Evolutionary conservation across 1,140 invertebrate genomes (phyloP).

Genomic region (Neotoxoptera formosana): DNA sequence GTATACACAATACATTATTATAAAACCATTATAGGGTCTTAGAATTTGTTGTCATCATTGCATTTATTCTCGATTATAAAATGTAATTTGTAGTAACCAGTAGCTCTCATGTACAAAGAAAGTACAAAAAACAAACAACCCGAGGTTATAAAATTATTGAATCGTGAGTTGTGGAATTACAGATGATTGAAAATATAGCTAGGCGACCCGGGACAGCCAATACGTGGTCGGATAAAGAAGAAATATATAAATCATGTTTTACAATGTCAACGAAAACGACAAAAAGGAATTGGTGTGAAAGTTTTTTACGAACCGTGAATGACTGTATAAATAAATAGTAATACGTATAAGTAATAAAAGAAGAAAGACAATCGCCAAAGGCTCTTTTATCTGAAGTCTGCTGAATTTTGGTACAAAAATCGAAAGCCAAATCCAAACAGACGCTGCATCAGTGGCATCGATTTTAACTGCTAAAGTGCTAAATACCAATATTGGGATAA

Average conservation of each 20-base stretch:
- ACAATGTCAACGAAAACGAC: neutral
- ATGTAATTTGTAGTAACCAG: neutral
- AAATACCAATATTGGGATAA: neutral
- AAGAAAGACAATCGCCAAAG: neutral
- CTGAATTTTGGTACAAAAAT: neutral
- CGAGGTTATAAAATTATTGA: slow-evolving; percentile 5
- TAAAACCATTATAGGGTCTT: neutral
- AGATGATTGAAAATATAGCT: neutral
- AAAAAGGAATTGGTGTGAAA: neutral
- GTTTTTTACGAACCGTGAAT: neutral
- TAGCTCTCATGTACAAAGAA: neutral
- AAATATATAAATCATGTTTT: slow-evolving; percentile 5
- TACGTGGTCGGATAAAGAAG: neutral
- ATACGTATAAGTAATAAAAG: neutral
- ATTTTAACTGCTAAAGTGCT: neutral
- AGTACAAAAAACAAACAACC: neutral
- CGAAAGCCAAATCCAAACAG: neutral
- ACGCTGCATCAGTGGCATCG: neutral
- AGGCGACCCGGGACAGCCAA: neutral
- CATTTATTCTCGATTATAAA: neutral
- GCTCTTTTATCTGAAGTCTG: neutral
- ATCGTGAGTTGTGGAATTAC: slow-evolving; percentile 22
- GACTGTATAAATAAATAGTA: slow-evolving; percentile 1
- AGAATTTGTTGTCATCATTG: neutral
- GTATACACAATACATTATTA: neutral